phyloP scores from a whole-genome alignment of 1,140 invertebrate species.

The Atopsyche davidsoni region DNA sequence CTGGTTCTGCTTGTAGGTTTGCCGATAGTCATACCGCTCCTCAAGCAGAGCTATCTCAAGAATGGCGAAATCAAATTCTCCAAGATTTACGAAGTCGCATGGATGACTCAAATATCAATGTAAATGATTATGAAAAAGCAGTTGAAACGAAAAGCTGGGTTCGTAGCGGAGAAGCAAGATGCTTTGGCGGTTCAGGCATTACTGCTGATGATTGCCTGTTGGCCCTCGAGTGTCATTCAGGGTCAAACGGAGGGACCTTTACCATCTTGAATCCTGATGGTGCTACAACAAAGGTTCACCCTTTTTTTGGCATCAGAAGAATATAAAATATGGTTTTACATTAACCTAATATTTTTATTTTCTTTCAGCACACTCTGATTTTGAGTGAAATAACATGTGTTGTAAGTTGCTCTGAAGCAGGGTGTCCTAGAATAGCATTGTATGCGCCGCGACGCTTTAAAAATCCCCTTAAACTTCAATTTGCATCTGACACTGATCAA shows the following conservation, averaged over 20 bases:
- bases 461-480: constrained; percentile 61
- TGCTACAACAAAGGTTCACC: constrained; percentile 61
- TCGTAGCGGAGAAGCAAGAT: constrained; percentile 69
- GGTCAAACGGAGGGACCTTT: constrained; percentile 64
- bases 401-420: constrained; percentile 68
- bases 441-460: constrained; percentile 58
- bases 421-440: constrained; percentile 63
- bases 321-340: constrained; percentile 6
- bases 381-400: constrained; percentile 69
- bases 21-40: constrained; percentile 50
- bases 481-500: constrained; percentile 71
- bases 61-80: constrained; percentile 70
- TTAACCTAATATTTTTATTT: constrained; percentile 7
- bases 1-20: constrained; percentile 49
- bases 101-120: constrained; percentile 45
- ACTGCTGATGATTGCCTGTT: constrained; percentile 68
- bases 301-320: background rate
- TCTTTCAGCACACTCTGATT: constrained; percentile 45
- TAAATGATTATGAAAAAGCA: constrained; percentile 61
- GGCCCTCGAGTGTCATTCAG: constrained; percentile 69
- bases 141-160: constrained; percentile 79
- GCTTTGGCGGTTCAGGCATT: constrained; percentile 54
- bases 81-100: constrained; percentile 60
- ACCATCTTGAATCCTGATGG: constrained; percentile 71
- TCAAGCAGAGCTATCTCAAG: constrained; percentile 60